Evolutionary conservation across 2,797 vertebrate species (phyloP), one percentile per base, ranked within the genome.

Genomic region (Onychomys torridus): DNA sequence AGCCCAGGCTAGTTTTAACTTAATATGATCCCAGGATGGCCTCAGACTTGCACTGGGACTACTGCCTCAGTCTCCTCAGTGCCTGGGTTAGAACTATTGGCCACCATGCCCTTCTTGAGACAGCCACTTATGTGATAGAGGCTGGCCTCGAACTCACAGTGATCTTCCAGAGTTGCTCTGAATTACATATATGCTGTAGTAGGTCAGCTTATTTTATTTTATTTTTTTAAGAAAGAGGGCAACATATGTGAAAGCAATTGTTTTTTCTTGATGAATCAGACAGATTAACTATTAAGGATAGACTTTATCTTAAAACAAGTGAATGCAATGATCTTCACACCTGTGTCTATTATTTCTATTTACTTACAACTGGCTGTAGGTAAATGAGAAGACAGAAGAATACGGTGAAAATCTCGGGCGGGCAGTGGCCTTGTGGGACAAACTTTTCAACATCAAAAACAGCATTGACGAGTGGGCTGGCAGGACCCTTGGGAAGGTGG

Each of bases 341-440:
- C 34, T 69, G 69, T 95, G 81, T 97, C 63, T 96, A 84, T 98
- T 98, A 94, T 96, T 98, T 98, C 55, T 85, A 0, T 93, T 67
- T 94, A 88, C 46, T 67, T 94, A 88, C 46, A 25, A 90, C 96
- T 93, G 21, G 6, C 90, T 97, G 10, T 83, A 99, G 99, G 98
- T 99, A 97, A 99, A 99, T 27, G 99, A 99, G 97, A 99, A 99
- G 98, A 99, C 99, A 0, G 99, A 99, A 83, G 96, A 98, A 57
- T 99, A 99, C 87, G 97, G 98, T 97, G 99, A 99, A 96, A 99
- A 99, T 98, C 98, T 99, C 37, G 98, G 96, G 91, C 99, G 99
- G 97, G 99, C 98, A 61, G 98, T 99, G 98, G 99, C 99, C 98
- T 97, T 99, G 96, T 99, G 99, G 99, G 99, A 99, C 95, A 99